Base-by-base conservation (phyloP, 1,140 invertebrate genomes). In the Homalodisca vitripennis region DNA sequence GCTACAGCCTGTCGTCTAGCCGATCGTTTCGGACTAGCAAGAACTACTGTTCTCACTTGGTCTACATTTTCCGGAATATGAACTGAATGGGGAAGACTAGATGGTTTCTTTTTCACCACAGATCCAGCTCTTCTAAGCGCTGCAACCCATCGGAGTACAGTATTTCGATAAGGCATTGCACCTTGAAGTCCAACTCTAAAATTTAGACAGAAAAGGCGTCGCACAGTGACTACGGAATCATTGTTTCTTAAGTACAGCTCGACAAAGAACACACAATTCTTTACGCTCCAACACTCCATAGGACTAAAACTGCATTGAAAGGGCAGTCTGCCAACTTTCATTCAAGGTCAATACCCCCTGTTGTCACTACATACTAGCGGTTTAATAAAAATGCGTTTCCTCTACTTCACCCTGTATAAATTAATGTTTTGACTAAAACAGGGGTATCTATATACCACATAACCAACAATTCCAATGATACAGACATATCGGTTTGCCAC, bases 51-150 rank as follows among this genome's bases (percentile, higher is more conserved):
- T 67, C 71, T 70, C 30, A 72, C 71, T 66, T 53, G 71, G 53
- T 69, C 63, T 32, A 73, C 57, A 64, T 72, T 70, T 66, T 73
- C 10, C 10, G 71, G 71, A 32, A 68, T 72, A 30, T 63, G 30
- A 29, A 65, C 71, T 67, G 65, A 70, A 67, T 71, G 62, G 41
- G 57, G 64, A 70, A 57, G 51, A 67, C 66, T 65, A 64, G 64
- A 46, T 67, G 64, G 29, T 66, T 63, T 70, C 51, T 67, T 73
- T 41, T 57, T 57, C 57, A 63, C 20, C 48, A 53, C 48, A 53
- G n/a, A n/a, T n/a, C n/a, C n/a, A n/a, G n/a, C n/a, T n/a, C n/a
- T n/a, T n/a, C n/a, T n/a, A n/a, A n/a, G n/a, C n/a, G n/a, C n/a
- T n/a, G n/a, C n/a, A n/a, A n/a, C n/a, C n/a, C n/a, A n/a, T n/a